Percentiles rank a stretch among this genome's conserved stretches.
phyloP scores from a whole-genome alignment of 1,140 invertebrate genomes.

The Gryllus bimaculatus region DNA sequence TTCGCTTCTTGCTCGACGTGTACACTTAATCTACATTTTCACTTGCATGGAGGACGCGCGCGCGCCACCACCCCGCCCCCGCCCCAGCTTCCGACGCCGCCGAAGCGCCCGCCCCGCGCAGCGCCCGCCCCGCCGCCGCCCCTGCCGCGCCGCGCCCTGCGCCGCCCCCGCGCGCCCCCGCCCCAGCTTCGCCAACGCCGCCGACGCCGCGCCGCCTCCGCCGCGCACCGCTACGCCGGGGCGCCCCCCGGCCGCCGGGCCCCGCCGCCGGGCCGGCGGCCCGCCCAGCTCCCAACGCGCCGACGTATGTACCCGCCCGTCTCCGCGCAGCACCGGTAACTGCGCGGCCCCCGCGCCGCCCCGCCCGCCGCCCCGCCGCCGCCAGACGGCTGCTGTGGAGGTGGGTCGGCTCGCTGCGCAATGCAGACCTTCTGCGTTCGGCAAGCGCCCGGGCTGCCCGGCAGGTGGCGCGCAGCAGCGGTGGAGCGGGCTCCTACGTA shows the following conservation, averaged over 20 bases:
- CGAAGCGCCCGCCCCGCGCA: too few species aligned
- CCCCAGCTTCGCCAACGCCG: background rate
- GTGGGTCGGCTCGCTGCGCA: too few species aligned
- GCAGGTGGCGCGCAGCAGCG: too few species aligned
- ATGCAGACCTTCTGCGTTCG: too few species aligned
- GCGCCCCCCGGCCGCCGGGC: too few species aligned
- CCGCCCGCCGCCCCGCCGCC: too few species aligned
- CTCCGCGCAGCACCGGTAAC: background rate
- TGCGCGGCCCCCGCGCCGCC: background rate
- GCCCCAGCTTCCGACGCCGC: too few species aligned
- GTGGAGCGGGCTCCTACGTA: too few species aligned
- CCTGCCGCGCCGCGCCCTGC: background rate
- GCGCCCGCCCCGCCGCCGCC: background rate
- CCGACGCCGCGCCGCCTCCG: background rate
- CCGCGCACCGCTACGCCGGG: too few species aligned
- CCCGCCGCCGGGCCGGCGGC: background rate
- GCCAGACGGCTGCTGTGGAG: too few species aligned
- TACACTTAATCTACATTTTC: conserved; percentile 5
- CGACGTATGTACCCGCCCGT: background rate
- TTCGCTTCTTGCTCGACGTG: background rate
- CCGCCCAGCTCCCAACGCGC: background rate
- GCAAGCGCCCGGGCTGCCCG: too few species aligned
- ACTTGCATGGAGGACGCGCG: background rate
- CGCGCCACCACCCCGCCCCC: too few species aligned
- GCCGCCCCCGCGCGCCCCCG: background rate